A percentile compares a stretch with the other conserved stretches of the same genome.
These are phyloP conservation scores for Griposia aprilina DNA, from an alignment of 2,888 invertebrate genomes.

Conservation along the genomic window DNA sequence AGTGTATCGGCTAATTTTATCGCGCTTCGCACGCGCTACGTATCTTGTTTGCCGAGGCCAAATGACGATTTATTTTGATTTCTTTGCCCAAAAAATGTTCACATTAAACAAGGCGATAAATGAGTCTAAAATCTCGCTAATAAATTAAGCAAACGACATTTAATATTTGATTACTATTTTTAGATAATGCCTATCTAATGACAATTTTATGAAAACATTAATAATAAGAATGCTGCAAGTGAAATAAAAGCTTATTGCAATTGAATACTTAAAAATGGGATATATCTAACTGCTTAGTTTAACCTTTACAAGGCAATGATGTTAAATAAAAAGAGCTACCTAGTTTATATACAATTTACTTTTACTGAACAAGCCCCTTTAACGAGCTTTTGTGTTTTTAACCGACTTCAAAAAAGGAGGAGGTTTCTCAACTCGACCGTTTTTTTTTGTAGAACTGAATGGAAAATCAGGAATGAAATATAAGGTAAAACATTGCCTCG, in stretches of 20 bases:
- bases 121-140: constrained; percentile 30
- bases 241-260: constrained; percentile 1
- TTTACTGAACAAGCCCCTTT: constrained; percentile 21
- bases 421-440: no score
- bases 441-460: constrained; percentile 9
- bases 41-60: constrained; percentile 86
- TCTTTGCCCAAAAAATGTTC: constrained; percentile 79
- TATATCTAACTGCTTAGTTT: constrained; percentile 8
- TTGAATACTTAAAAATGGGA: neutral
- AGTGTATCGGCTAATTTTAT: constrained; percentile 90
- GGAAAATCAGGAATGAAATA: constrained; percentile 14
- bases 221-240: neutral
- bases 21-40: constrained; percentile 85
- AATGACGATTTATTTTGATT: constrained; percentile 88
- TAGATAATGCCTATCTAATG: constrained; percentile 11
- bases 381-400: constrained; percentile 7
- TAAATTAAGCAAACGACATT: constrained; percentile 16
- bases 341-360: constrained; percentile 24
- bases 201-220: constrained; percentile 16
- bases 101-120: constrained; percentile 62
- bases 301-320: constrained; percentile 6
- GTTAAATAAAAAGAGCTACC: constrained; percentile 16
- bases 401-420: no score
- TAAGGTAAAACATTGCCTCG: neutral
- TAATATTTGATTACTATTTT: constrained; percentile 14